Conservation (phyloP, 53 echinoderm and acorn worm genomes). For the Glandiceps talaboti region DNA sequence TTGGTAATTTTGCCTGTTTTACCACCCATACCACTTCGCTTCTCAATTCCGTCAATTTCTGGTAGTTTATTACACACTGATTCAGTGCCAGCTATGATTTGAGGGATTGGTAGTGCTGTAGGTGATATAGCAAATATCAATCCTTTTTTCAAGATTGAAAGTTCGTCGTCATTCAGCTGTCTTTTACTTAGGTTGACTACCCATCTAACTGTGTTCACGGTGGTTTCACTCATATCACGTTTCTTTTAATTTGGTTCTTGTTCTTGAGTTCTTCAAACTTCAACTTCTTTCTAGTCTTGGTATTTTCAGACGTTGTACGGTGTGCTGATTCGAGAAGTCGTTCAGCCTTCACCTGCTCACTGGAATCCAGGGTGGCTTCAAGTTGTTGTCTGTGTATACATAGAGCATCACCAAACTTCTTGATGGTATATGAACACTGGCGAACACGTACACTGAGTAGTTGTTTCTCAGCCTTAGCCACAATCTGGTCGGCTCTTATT, state of each 20-base stretch:
- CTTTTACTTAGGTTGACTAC: not conserved
- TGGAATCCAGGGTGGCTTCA: not conserved
- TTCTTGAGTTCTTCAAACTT: not conserved
- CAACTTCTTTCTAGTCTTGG: not conserved
- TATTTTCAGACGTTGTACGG: not conserved
- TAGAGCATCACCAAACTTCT: not conserved
- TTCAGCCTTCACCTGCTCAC: not conserved
- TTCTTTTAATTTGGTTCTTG: not conserved
- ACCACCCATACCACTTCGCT: constrained; percentile 12
- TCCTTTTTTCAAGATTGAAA: not conserved
- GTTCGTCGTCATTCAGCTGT: not conserved
- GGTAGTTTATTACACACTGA: constrained; percentile 1
- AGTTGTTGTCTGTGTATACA: not conserved
- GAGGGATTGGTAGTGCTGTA: not conserved
- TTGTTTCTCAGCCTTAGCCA: not conserved
- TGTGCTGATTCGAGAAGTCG: not conserved
- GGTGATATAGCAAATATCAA: constrained; percentile 17
- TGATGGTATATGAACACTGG: not conserved
- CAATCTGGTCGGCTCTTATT: not conserved
- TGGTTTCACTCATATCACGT: not conserved
- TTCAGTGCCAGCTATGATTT: constrained; percentile 16
- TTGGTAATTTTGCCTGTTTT: constrained; percentile 13
- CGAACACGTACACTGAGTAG: not conserved
- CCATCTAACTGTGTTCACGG: not conserved
- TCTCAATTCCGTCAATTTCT: constrained; percentile 13